Base-by-base conservation (phyloP, 1,140 invertebrate genomes). In the Lepidostoma basale region DNA sequence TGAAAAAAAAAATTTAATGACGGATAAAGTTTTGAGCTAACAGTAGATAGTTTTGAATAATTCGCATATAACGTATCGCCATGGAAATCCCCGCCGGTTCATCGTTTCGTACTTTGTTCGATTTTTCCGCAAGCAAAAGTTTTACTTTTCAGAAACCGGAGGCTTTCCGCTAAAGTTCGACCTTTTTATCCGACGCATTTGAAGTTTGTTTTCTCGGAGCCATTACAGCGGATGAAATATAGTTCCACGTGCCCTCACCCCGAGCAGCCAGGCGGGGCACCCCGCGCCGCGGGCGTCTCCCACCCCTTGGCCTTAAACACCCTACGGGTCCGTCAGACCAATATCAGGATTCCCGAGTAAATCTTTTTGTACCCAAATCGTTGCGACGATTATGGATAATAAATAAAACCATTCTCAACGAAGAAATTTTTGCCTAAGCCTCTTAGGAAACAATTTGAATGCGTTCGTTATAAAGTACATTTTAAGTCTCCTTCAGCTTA, bases 361-460 rank as follows among this genome's bases (percentile, higher is more conserved):
- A 54, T 54, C 25, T 54, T 49, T 33, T 54, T 54, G 14, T 28
- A 5, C 12, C 20, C 49, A n/a, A 54, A 26, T 54, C 25, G 49
- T 30, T 16, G 26, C 26, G 49, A 54, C 49, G 49, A 54, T 54
- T 54, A 54, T 54, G 26, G 49, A 26, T 54, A 30, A 54, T 54
- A 54, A 54, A 54, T 28, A 28, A 25, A 33, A 20, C n/a, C 5
- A 28, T 54, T 54, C 33, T 54, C 33, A 14, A 9, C 16, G 3
- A 30, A 10, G 5, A 54, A 54, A 54, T 30, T 54, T 54, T 18
- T 26, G 49, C 33, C 18, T 28, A 20, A 54, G 26, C 49, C 12
- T 54, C n/a, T 26, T 54, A 16, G 16, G 10, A 54, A 14, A 54
- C 49, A 20, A 54, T 54, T 54, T 30, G 26, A 54, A 54, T 54